These are phyloP conservation scores for Gymnosoma rotundatum DNA, from an alignment of 2,888 invertebrate genomes.

Conservation along the genomic window DNA sequence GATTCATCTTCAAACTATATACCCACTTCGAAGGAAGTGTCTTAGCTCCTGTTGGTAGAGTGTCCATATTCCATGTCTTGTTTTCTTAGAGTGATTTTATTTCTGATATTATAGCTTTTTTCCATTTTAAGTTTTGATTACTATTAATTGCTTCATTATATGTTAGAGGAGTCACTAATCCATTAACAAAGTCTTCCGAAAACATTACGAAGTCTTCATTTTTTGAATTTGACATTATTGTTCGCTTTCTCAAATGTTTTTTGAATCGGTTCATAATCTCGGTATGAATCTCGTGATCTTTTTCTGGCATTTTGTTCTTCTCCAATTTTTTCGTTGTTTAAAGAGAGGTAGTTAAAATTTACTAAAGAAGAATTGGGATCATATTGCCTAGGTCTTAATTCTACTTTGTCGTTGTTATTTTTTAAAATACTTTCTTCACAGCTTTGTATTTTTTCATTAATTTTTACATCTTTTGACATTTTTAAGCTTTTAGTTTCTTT, in stretches of 20 bases:
- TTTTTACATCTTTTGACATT: constrained; percentile 20
- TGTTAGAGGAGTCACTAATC: background rate
- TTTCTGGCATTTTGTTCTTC: background rate
- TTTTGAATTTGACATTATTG: constrained; percentile 17
- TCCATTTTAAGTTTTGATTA: background rate
- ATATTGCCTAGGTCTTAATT: background rate
- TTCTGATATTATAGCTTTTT: constrained; percentile 68
- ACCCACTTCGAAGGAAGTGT: background rate
- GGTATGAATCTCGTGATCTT: too few species aligned
- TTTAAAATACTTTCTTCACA: background rate
- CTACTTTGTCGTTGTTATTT: background rate
- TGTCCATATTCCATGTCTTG: background rate
- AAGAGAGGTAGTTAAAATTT: background rate
- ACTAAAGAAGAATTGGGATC: background rate
- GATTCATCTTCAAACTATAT: background rate
- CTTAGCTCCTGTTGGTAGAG: background rate
- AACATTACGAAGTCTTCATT: constrained; percentile 7
- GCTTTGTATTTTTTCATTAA: constrained; percentile 3
- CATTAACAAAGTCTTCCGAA: background rate
- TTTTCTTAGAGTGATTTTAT: background rate
- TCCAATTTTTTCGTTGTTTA: background rate
- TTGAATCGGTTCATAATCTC: too few species aligned
- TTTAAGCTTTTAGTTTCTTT: background rate
- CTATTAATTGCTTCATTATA: background rate
- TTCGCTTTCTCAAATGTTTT: constrained; percentile 8